Conservation (phyloP, 2,888 invertebrate genomes). For the Meteorus colon region DNA sequence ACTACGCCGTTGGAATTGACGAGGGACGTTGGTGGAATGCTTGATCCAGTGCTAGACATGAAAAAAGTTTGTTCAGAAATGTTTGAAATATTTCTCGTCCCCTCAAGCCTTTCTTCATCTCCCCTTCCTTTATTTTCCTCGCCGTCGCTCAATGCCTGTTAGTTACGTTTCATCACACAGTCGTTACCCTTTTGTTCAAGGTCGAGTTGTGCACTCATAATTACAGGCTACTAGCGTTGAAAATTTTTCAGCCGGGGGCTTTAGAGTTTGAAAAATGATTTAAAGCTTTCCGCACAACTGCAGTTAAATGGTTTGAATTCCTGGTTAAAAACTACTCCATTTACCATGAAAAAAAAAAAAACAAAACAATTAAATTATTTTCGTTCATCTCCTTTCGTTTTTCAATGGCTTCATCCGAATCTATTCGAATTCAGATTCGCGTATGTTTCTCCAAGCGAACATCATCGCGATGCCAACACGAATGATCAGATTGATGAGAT, state of each 20-base stretch:
- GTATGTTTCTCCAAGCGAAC: too few relatives aligned
- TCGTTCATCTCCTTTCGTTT: too few relatives aligned
- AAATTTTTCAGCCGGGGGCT: background rate
- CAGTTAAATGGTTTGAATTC: constrained; percentile 7
- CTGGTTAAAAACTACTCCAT: background rate
- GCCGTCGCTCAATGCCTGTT: too few relatives aligned
- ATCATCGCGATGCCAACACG: too few relatives aligned
- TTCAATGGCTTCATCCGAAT: too few relatives aligned
- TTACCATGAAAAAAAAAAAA: too few relatives aligned
- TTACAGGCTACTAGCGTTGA: constrained; percentile 15
- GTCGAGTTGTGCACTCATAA: constrained; percentile 19
- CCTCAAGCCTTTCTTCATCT: background rate
- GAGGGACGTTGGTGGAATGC: background rate
- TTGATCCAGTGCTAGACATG: background rate
- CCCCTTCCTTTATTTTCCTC: background rate
- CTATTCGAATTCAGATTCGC: too few relatives aligned
- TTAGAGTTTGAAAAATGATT: constrained; percentile 5
- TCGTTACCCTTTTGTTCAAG: background rate
- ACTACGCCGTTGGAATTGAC: constrained; percentile 16
- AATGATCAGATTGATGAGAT: too few relatives aligned
- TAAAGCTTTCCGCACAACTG: constrained; percentile 21
- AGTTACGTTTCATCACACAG: background rate
- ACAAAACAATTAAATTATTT: background rate
- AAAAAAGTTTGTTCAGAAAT: constrained; percentile 1
- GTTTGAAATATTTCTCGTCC: background rate